These are phyloP conservation scores for Rosalia funebris DNA, from an alignment of 2,888 invertebrate species.

Conservation along the genomic window DNA sequence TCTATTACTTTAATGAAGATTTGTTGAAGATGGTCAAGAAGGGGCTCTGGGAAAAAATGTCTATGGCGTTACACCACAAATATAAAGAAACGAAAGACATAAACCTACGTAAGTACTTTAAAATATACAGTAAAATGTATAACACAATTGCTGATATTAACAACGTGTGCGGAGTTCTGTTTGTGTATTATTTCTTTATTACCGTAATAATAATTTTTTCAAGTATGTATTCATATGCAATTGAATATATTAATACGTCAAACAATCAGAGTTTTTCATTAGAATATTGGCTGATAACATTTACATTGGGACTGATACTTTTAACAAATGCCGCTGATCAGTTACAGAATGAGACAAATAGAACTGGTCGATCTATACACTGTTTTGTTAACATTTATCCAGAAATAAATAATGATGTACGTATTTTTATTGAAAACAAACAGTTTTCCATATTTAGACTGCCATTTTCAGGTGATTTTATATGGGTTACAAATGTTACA, in stretches of 20 bases:
- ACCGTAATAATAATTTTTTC: neutral
- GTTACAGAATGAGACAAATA: neutral
- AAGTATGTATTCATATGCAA: neutral
- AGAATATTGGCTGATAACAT: slow-evolving; percentile 1
- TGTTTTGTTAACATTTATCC: no score
- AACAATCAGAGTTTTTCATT: neutral
- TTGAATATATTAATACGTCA: neutral
- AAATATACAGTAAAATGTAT: slow-evolving; percentile 8
- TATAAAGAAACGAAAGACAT: neutral
- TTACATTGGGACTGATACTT: neutral
- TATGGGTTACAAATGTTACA: slow-evolving; percentile 7
- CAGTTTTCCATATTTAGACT: no score
- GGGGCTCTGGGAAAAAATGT: neutral
- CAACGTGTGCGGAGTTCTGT: neutral
- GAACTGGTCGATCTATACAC: no score
- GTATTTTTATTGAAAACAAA: no score
- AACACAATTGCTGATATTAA: slow-evolving; percentile 4
- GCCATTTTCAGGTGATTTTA: slow-evolving; percentile 11
- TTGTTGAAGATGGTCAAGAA: neutral
- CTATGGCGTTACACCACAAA: neutral
- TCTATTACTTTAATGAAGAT: neutral
- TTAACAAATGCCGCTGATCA: neutral
- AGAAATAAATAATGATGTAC: no score
- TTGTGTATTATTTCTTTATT: slow-evolving; percentile 7
- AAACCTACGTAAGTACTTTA: neutral